Percentiles rank a stretch among this genome's conserved stretches.
phyloP scores from a whole-genome alignment of 2,797 vertebrate genomes.

The Pipistrellus pygmaeus region DNA sequence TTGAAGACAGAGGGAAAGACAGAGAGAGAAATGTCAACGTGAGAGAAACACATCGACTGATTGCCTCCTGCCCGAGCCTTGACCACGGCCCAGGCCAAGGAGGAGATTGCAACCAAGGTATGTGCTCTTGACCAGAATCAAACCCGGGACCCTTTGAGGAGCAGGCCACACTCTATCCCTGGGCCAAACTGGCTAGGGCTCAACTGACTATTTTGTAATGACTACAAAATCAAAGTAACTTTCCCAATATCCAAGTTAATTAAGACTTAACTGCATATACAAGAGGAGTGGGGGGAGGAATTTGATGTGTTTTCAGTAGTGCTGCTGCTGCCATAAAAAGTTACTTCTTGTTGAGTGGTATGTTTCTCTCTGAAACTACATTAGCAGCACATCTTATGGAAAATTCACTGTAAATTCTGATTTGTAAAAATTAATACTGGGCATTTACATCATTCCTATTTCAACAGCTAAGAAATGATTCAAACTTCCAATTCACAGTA shows the following conservation, averaged over 20 bases:
- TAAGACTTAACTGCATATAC: conserved; percentile 1
- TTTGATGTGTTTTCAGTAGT: background rate
- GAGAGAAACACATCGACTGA: no score
- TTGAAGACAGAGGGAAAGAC: no score
- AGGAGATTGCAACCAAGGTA: no score
- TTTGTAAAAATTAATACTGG: background rate
- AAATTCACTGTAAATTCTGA: background rate
- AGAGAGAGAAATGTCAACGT: no score
- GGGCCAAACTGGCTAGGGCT: no score
- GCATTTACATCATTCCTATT: background rate
- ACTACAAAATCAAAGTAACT: conserved; percentile 26
- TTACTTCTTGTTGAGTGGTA: background rate
- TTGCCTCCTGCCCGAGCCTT: no score
- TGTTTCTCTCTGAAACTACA: conserved; percentile 13
- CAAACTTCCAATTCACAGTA: conserved; percentile 6
- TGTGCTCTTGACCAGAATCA: no score
- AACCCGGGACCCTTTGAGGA: no score
- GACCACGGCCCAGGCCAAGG: no score
- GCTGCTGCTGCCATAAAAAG: background rate
- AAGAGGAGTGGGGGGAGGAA: background rate
- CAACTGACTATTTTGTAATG: background rate
- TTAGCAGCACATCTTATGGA: background rate
- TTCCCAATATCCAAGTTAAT: conserved; percentile 42
- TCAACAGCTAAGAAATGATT: conserved; percentile 20
- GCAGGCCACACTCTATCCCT: no score